Evolutionary conservation across 1,140 invertebrate species (phyloP), one percentile per base, ranked within the genome.

Genomic region (Lordiphosa mommai): DNA sequence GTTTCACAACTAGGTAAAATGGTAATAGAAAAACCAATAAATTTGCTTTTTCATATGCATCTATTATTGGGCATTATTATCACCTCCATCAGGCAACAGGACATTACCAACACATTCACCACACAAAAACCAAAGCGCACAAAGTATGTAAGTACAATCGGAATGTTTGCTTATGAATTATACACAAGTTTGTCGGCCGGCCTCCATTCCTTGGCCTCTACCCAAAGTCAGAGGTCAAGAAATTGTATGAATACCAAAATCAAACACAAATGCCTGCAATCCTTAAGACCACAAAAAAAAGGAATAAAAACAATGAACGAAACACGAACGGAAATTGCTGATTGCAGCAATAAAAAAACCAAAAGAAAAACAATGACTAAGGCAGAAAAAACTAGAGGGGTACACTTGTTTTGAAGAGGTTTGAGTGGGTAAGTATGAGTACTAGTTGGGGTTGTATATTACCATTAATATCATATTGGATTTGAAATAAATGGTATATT

Each of bases 61-160:
- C 30, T 63, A 69, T 74, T 79, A 74, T 74, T 61, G 72, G 70
- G 47, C 49, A 49, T 65, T 73, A 74, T 74, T 80, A 80, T 73
- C 56, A 52, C 59, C 40, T 36, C 47, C 56, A 67, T 57, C 59
- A 52, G 58, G 1, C 20, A 49, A 1, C 5, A 4, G 27, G 32
- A 37, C 64, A 30, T 32, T 4, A 52, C 46, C 30, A 43, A 27
- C 6, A 27, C 23, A 27, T 7, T 27, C 23, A 6, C 5, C 23
- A n/a, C 52, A 38, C 41, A 44, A 30, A 13, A 30, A 47, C 20
- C 9, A 41, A 32, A 34, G 48, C 6, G 6, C n/a, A 44, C 33
- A 41, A 37, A 7, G 16, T 16, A 37, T 50, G 36, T 37, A 47
- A 49, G 40, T 33, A 70, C 40, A 56, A 52, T 43, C 44, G 53